Base-by-base conservation (phyloP, 2,888 invertebrate genomes). In the Nezara viridula region DNA sequence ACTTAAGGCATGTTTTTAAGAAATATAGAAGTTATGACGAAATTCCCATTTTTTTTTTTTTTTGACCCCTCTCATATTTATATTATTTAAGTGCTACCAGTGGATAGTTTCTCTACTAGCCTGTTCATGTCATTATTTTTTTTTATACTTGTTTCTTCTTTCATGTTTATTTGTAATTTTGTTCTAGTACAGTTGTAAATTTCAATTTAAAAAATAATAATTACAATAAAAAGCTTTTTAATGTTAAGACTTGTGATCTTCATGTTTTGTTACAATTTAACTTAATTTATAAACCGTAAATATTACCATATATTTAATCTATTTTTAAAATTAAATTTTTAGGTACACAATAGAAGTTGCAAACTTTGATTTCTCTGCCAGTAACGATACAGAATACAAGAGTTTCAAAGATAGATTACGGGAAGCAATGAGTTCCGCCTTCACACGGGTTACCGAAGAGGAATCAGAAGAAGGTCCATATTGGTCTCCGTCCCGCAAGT, bases 341-440 rank as follows among this genome's bases (percentile, higher is more conserved):
- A 91, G 91, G 86, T 91, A 91, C 55, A 96, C 95, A 4, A 95
- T 98, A 85, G 98, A 98, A 94, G 97, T 97, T 24, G 98, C 98
- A 0, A 96, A 98, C 93, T 98, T 98, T 92, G 97, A 98, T 93
- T 98, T 98, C 92, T 97, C 97, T 0, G 90, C 91, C 3, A 91
- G 91, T 73, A 89, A 86, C 19, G 96, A 97, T 91, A 94, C 97
- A 93, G 97, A 97, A 92, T 98, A 97, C 92, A 97, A 97, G 93
- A 97, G 97, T 32, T 98, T 98, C 92, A 94, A 94, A 88, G 97
- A 97, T 92, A 94, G 98, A 81, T 94, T 98, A 1, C 94, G 96
- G 66, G 97, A 97, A 91, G 96, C 97, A 81, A 94, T 98, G 92
- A 93, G 94, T 90, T 95, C 95, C 91, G 94, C 95, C 47, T 94